These are phyloP conservation scores for Limonius californicus DNA, from an alignment of 1,140 invertebrate species.

Conservation along the genomic window DNA sequence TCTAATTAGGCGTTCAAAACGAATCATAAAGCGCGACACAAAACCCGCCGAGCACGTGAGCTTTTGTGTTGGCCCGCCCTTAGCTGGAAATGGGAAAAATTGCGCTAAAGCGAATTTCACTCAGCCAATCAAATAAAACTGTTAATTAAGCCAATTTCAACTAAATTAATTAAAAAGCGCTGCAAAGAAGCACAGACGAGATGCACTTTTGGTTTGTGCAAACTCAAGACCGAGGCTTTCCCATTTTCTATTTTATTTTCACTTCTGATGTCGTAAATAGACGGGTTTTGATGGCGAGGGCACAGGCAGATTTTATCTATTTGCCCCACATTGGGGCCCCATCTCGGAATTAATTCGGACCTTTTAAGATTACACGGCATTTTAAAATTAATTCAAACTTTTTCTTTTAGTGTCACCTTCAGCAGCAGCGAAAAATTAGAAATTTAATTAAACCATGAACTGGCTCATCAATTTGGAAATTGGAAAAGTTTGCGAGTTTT, in stretches of 20 bases:
- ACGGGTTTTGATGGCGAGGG: neutral
- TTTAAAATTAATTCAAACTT: neutral
- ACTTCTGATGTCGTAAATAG: no score
- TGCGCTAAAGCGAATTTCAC: no score
- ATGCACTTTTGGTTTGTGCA: no score
- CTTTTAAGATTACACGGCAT: neutral
- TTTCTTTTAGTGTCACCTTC: neutral
- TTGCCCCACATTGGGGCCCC: neutral
- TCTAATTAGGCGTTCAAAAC: slow-evolving; percentile 22
- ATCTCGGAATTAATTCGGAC: neutral
- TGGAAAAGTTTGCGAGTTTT: neutral
- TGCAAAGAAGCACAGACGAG: no score
- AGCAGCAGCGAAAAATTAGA: neutral
- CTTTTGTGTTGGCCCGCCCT: neutral
- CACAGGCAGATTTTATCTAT: neutral
- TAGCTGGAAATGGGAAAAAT: no score
- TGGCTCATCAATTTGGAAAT: slow-evolving; percentile 1
- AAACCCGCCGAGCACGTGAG: neutral
- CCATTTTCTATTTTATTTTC: no score
- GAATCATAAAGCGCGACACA: neutral
- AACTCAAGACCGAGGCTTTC: no score
- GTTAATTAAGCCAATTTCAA: no score
- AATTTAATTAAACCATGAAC: slow-evolving; percentile 1
- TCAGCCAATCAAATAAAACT: no score
- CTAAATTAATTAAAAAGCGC: neutral